Base-by-base conservation (phyloP, 2,888 invertebrate genomes). In the Antheraea assamensis region DNA sequence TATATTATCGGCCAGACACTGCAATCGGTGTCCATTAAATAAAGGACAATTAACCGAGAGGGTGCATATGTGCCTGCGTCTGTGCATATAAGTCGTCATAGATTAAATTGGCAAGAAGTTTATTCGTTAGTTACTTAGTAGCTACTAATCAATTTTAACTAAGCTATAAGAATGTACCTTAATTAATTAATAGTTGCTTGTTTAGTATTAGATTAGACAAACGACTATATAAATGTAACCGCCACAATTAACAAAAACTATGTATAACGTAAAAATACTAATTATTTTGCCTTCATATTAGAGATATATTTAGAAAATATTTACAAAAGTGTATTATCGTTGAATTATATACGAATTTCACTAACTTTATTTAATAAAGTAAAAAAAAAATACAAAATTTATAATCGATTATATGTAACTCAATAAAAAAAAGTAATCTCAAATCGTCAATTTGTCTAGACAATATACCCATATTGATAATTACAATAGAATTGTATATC, bases 381-480 rank as follows among this genome's bases (percentile, higher is more conserved):
- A n/a, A 52, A 52, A 52, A 52, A 52, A 52, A 52, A 0, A 52
- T n/a, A 21, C 52, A 21, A 19, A 52, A 21, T 3, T n/a, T 21
- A 52, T 52, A 52, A n/a, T 21, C 52, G 21, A n/a, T 52, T 52
- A 19, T 21, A 52, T 52, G 52, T 52, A 52, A 19, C 7, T 52
- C 10, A 13, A 42, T 58, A 58, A 58, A n/a, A 64, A n/a, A 64
- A 17, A 17, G 30, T 30, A 30, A 5, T 64, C 27, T 30, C 27
- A 30, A 30, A 64, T 64, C 30, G 61, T 64, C 61, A 64, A 64
- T 64, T 64, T 30, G 30, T 64, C 24, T 64, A 64, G 61, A 64
- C 61, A 64, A 64, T 64, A 61, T 61, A 64, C 17, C 10, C 58
- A 58, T 58, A 24, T 58, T 3, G 17, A 30, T 64, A 64, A 2